Evolutionary conservation across 1,140 invertebrate genomes (phyloP), one percentile per base, ranked within the genome.

Genomic region (Rhizoglyphus robini): DNA sequence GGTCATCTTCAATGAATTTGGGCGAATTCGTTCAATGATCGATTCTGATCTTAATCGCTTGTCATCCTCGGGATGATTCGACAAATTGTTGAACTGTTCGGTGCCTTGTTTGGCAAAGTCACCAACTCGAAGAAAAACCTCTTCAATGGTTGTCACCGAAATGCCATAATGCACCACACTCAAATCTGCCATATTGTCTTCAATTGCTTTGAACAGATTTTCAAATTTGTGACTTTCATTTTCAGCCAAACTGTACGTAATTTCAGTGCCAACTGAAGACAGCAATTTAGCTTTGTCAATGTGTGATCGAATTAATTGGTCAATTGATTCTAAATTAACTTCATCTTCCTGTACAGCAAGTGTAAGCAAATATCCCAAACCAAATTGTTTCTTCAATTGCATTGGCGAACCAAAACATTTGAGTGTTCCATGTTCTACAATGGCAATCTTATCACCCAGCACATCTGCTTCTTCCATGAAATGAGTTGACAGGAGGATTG

Each of bases 401-500:
- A 85, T 73, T 20, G 81, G 80, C 0, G 83, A 82, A 1, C 84
- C 84, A 69, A 78, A 79, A 68, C 82, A 81, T 64, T 80, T 76
- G 0, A 86, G 75, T 66, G 79, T 76, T 36, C 84, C 85, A 67
- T 82, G 76, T 13, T 81, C 78, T 15, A 86, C 82, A 38, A 86
- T 84, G 3, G 83, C 84, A 49, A 87, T 84, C 57, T 85, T 72
- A 71, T 86, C 84, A n/a, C 83, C 83, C 1, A 86, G 74, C 25
- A 85, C 73, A 68, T 86, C 81, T 4, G 81, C 81, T 74, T 82
- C 81, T 69, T 83, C 81, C 81, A 83, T 82, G 69, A 82, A 79
- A 72, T 86, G 84, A 2, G 84, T 86, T 0, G 83, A 84, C 41
- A 86, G 74, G 46, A 86, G 80, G 36, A 86, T 83, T 2, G 84